These are phyloP conservation scores for Helobdella robusta DNA, from an alignment of 2,888 invertebrate species.

Conservation along the genomic window DNA sequence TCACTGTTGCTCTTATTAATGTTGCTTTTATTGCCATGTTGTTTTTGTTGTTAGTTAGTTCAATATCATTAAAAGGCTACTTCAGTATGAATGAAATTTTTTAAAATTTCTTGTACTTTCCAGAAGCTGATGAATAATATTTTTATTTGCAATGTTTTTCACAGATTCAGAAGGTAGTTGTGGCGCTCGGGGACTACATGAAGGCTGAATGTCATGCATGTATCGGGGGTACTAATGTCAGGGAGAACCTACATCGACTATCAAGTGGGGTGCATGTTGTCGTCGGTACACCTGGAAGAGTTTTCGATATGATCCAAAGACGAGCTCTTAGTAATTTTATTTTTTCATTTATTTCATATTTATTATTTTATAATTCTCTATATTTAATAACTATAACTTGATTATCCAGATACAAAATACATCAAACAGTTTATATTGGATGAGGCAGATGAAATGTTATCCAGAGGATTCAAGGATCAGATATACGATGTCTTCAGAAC, in stretches of 20 bases:
- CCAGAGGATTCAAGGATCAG: slow-evolving; percentile 99
- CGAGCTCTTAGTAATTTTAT: too few relatives aligned
- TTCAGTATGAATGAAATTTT: too few relatives aligned
- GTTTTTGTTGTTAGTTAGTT: too few relatives aligned
- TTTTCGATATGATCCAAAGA: slow-evolving; percentile 16
- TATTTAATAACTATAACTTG: not conserved
- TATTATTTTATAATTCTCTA: not conserved
- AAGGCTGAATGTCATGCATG: slow-evolving; percentile 92
- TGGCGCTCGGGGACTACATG: slow-evolving; percentile 96
- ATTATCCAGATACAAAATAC: slow-evolving; percentile 29
- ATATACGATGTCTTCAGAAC: slow-evolving; percentile 36
- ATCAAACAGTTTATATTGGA: slow-evolving; percentile 36
- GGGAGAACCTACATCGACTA: slow-evolving; percentile 87
- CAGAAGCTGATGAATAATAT: too few relatives aligned
- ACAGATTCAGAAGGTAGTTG: slow-evolving; percentile 73
- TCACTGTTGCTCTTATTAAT: too few relatives aligned
- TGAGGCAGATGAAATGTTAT: slow-evolving; percentile 55
- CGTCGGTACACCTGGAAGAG: slow-evolving; percentile 91
- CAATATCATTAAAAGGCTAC: too few relatives aligned
- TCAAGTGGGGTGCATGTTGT: slow-evolving; percentile 88
- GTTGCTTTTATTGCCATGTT: too few relatives aligned
- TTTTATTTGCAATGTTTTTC: too few relatives aligned
- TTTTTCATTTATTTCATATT: not conserved
- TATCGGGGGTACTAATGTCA: slow-evolving; percentile 95
- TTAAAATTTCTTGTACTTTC: too few relatives aligned